Evolutionary conservation across 2,888 invertebrate species (phyloP), one percentile per base, ranked within the genome.

Genomic region (Chrysolina haemoptera): DNA sequence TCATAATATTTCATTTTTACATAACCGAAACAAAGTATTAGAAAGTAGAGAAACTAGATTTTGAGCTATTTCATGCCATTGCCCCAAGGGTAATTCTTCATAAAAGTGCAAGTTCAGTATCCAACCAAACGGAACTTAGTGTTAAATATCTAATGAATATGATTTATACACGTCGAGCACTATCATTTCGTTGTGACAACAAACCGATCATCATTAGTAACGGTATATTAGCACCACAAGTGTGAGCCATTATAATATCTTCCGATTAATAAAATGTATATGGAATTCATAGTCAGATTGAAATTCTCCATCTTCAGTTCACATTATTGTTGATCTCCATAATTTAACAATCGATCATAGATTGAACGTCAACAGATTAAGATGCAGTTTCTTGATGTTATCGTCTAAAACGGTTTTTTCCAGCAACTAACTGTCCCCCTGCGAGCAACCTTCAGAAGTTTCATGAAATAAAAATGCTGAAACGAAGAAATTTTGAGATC

Each of bases 41-140:
- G 59, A 59, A 59, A 59, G 59, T 59, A 1, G 59, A 27, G 59
- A 59, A 59, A 59, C 35, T 59, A n/a, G 35, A 59, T 27, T 59
- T 59, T 27, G 35, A 12, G 11, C n/a, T n/a, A 59, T 35, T 59
- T 35, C 59, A 53, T 20, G 53, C 0, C 27, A 59, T 27, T 59
- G 35, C 59, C 35, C 59, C 59, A 35, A 59, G n/a, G 59, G 59
- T 27, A 59, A 59, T 5, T 59, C 35, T 27, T 27, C 0, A 59
- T 5, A 59, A 9, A 59, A 59, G 35, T 59, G 22, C 59, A 59
- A 59, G 59, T 59, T 59, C 59, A 59, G 35, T 27, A 27, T 35
- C 59, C 59, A 59, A 27, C 1, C 35, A 9, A 59, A 59, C 27
- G 59, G 59, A 59, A 59, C 59, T 59, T 27, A 35, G 59, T 59